Evolutionary conservation across 2,113 vertebrate genomes (phyloP).

Genomic region (Melanerpes formicivorus): DNA sequence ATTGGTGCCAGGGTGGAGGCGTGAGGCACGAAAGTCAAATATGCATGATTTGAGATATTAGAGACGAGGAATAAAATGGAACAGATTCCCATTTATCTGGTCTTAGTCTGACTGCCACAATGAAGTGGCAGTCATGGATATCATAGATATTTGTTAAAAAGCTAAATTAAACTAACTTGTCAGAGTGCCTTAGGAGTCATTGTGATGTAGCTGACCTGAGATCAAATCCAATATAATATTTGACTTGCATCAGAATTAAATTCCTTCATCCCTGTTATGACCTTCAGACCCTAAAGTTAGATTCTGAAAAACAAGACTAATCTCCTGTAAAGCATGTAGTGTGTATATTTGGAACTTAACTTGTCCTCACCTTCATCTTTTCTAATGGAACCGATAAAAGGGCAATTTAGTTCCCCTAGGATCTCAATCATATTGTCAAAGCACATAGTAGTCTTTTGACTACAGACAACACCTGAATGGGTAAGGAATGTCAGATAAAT

Average conservation of each 20-base stretch:
- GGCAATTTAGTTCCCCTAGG: not conserved
- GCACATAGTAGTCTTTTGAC: not conserved
- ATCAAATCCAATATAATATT: not conserved
- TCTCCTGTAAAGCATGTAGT: not conserved
- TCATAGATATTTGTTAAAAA: not conserved
- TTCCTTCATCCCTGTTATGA: not conserved
- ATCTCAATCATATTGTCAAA: not conserved
- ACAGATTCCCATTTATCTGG: not conserved
- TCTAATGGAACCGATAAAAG: not conserved
- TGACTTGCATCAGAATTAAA: not conserved
- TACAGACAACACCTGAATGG: not conserved
- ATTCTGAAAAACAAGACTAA: not conserved
- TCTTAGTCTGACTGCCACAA: not conserved
- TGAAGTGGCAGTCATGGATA: too few species aligned
- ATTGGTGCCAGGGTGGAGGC: not conserved
- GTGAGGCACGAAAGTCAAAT: not conserved
- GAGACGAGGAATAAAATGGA: not conserved
- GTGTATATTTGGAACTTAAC: not conserved
- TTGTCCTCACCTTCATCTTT: not conserved
- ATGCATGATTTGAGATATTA: not conserved
- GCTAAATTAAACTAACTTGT: fast-evolving
- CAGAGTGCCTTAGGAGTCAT: not conserved
- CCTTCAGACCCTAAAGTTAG: not conserved
- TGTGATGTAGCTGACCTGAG: not conserved
- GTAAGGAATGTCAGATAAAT: not conserved